Conservation (phyloP, 2,797 vertebrate genomes). For the Ispidina picta region DNA sequence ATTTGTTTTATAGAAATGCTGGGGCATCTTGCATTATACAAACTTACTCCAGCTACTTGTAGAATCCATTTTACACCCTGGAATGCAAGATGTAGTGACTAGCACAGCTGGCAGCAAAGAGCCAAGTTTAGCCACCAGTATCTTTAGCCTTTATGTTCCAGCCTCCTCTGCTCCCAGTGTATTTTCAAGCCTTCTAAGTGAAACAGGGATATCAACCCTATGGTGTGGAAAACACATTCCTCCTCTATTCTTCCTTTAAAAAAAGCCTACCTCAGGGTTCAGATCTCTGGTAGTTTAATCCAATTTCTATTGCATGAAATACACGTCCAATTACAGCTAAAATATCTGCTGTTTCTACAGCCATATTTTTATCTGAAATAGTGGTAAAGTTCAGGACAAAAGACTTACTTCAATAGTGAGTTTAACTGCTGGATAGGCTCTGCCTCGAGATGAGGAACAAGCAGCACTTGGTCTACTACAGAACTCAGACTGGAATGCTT, state of each 20-base stretch:
- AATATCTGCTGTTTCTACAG: background rate
- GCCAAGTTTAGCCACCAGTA: background rate
- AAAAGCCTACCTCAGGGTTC: background rate
- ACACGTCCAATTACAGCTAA: background rate
- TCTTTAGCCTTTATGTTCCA: background rate
- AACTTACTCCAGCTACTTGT: background rate
- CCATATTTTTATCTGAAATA: background rate
- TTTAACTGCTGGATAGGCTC: background rate
- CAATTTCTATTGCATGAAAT: background rate
- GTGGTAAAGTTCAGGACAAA: background rate
- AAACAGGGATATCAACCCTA: background rate
- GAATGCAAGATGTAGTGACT: background rate
- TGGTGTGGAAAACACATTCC: background rate
- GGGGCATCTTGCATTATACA: background rate
- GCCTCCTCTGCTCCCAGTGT: background rate
- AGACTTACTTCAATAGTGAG: background rate
- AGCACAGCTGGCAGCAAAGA: background rate
- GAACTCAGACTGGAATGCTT: background rate
- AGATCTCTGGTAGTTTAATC: background rate
- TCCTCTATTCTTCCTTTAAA: background rate
- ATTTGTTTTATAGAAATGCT: rapidly evolving
- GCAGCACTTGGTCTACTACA: background rate
- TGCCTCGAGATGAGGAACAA: background rate
- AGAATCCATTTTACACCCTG: background rate
- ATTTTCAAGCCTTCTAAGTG: background rate